Base-by-base conservation (phyloP, 2,797 vertebrate species). In the Gobionotothen gibberifrons region DNA sequence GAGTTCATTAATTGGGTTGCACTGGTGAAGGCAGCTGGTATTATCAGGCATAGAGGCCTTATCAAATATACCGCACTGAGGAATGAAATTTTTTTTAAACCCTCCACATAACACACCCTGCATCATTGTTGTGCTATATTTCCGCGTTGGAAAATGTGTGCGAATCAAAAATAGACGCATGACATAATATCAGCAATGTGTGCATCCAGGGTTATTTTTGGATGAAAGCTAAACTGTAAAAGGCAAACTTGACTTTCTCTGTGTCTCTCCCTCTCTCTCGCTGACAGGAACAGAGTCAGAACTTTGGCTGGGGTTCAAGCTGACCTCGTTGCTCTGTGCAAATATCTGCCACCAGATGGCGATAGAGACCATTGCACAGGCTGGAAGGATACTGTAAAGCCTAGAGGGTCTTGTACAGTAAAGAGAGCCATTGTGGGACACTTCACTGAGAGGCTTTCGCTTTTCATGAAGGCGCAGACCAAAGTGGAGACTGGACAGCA, bases 281-380 rank as follows among this genome's bases (percentile, higher is more conserved):
- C 86, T 90, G 89, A 87, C 89, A 92, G 82, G 83, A 91, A 91
- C 89, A 88, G 79, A 92, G 92, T 89, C 89, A 93, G 86, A 90
- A 80, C 83, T 85, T 87, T 95, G 94, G 93, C 95, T 86, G 75
- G 12, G 56, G 81, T 94, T 95, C 94, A 96, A 94, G 88, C 78
- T 94, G 89, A 94, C 93, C 92, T 94, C 93, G 90, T 90, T 91
- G 90, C 83, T 91, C 85, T 84, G 69, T 83, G 80, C 82, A 89
- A 95, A 95, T 96, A 94, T 93, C 82, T 97, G 84, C 92, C 96
- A 87, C 94, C 89, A 96, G 96, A 94, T 95, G 95, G 94, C 82
- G 82, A 90, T 92, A 78, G 77, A 94, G 94, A 93, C 91, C 90
- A 85, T 2, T 57, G 29, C 77, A 91, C 85, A 72, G 60, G 4